phyloP scores from a whole-genome alignment of 2,888 invertebrate species.

The Polyommatus icarus region DNA sequence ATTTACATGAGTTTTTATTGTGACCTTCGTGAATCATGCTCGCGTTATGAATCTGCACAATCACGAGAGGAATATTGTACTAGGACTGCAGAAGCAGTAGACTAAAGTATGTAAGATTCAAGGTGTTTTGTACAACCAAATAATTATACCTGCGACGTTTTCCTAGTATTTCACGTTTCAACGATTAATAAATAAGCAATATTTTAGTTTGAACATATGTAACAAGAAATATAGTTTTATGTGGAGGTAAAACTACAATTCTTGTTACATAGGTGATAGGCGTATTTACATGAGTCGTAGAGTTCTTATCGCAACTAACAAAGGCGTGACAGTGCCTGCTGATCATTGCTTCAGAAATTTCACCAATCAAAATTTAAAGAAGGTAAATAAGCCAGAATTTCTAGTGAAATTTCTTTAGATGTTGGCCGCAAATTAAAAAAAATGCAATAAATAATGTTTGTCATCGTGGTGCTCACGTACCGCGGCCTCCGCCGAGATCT shows the following conservation, averaged over 20 bases:
- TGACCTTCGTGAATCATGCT: constrained; percentile 20
- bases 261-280: too few species aligned
- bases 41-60: constrained; percentile 22
- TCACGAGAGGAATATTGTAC: constrained; percentile 12
- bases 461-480: constrained; percentile 62
- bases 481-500: constrained; percentile 61
- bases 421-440: constrained; percentile 28
- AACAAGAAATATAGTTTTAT: too few species aligned
- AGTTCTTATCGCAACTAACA: background rate
- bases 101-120: background rate
- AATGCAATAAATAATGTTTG: constrained; percentile 39
- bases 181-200: background rate
- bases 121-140: constrained; percentile 8
- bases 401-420: constrained; percentile 14
- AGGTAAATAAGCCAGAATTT: background rate
- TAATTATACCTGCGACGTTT: background rate
- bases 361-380: background rate
- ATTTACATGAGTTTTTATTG: constrained; percentile 31
- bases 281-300: too few species aligned
- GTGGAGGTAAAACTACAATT: too few species aligned
- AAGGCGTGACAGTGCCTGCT: background rate
- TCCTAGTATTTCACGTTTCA: background rate
- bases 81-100: background rate
- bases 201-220: too few species aligned
- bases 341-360: background rate